phyloP scores from a whole-genome alignment of 2,797 vertebrate species.

The Adelosebastes latens region DNA sequence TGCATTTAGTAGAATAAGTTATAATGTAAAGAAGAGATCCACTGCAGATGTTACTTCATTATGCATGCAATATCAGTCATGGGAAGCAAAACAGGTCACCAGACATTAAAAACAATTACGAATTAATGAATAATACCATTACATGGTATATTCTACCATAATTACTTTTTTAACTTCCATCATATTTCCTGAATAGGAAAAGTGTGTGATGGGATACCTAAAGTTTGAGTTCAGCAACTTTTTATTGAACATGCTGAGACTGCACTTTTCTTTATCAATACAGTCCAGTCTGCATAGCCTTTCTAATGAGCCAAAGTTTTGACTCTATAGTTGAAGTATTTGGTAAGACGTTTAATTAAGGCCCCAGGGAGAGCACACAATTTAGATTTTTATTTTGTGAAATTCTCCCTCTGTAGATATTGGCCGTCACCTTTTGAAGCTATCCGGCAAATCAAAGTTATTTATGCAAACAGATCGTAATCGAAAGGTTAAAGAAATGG shows the following conservation, averaged over 20 bases:
- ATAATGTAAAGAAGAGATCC: background rate
- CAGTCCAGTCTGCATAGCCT: constrained; percentile 25
- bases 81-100: constrained; percentile 6
- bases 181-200: constrained; percentile 12
- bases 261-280: constrained; percentile 45
- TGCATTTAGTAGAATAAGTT: background rate
- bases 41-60: background rate
- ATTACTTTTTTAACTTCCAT: constrained; percentile 4
- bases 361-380: constrained; percentile 1
- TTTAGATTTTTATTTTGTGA: constrained; percentile 3
- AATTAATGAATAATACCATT: background rate
- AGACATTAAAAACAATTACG: background rate
- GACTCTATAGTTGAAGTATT: constrained; percentile 13
- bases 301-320: constrained; percentile 29
- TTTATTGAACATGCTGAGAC: constrained; percentile 28
- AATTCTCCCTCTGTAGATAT: background rate
- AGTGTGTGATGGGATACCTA: constrained; percentile 22
- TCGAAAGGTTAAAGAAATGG: constrained; percentile 8
- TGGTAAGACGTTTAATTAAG: constrained; percentile 41
- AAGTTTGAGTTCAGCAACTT: constrained; percentile 31
- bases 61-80: background rate
- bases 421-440: background rate
- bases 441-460: background rate
- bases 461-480: constrained; percentile 2
- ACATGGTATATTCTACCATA: background rate